Percentiles rank a stretch among this genome's conserved stretches.
Evolutionary conservation across 2,797 vertebrate genomes (phyloP).

Genomic region (Crenuchus spilurus): DNA sequence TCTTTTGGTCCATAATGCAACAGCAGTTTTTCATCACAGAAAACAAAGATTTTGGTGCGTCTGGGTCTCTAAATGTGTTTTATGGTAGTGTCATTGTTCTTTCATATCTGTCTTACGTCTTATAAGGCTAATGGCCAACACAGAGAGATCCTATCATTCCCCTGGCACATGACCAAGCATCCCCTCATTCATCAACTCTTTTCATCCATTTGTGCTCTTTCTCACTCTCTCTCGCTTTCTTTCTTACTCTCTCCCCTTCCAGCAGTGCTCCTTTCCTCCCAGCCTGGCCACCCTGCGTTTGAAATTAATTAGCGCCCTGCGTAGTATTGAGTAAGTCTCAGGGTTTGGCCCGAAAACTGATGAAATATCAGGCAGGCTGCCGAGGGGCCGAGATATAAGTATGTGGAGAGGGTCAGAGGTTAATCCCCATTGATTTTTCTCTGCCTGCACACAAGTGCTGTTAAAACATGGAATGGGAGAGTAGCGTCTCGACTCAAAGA

Average conservation of each 20-base stretch:
- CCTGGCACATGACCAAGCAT: slow-evolving; percentile 19
- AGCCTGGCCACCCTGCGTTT: slow-evolving; percentile 65
- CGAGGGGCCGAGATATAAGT: slow-evolving; percentile 86
- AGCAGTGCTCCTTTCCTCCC: slow-evolving; percentile 60
- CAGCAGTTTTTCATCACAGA: too few species aligned
- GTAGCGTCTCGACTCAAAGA: not conserved
- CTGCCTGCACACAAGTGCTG: slow-evolving; percentile 75
- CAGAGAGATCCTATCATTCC: not conserved
- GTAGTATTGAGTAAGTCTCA: slow-evolving; percentile 83
- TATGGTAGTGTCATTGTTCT: not conserved
- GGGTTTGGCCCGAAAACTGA: slow-evolving; percentile 83
- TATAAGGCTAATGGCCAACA: not conserved
- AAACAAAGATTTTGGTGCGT: too few species aligned
- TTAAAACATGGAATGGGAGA: slow-evolving; percentile 27
- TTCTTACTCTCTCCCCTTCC: slow-evolving; percentile 51
- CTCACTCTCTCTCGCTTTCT: not conserved
- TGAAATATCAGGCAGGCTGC: slow-evolving; percentile 85
- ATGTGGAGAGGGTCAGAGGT: slow-evolving; percentile 84
- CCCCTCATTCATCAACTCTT: slow-evolving; percentile 17
- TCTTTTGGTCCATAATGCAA: not conserved
- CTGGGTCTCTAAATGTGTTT: too few species aligned
- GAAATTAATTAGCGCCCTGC: slow-evolving; percentile 80
- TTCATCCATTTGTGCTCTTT: slow-evolving; percentile 27
- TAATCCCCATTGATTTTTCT: slow-evolving; percentile 87
- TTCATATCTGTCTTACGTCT: not conserved